Evolutionary conservation across 2,888 invertebrate species (phyloP).

Genomic region (Zonitis immaculata): DNA sequence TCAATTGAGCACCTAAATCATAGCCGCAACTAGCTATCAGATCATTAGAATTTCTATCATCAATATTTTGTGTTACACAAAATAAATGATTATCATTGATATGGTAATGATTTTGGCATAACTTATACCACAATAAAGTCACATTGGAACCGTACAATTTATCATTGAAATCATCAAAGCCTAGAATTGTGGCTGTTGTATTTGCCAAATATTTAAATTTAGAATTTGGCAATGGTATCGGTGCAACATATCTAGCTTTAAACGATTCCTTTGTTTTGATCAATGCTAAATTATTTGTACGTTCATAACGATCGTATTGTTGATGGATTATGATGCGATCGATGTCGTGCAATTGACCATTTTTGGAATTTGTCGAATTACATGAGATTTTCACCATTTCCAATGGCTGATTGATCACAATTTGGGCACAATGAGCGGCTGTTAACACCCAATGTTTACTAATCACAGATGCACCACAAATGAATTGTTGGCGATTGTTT

Average conservation of each 20-base stretch:
- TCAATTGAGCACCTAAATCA: slow-evolving; percentile 29
- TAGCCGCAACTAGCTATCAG: slow-evolving; percentile 24
- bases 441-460: slow-evolving; percentile 29
- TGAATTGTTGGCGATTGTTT: slow-evolving; percentile 14
- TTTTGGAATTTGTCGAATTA: slow-evolving; percentile 24
- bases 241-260: slow-evolving; percentile 19
- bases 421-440: slow-evolving; percentile 28
- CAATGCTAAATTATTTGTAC: slow-evolving; percentile 25
- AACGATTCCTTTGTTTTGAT: slow-evolving; percentile 26
- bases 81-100: slow-evolving; percentile 25
- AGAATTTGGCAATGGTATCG: slow-evolving; percentile 21
- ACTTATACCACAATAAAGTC: slow-evolving; percentile 22
- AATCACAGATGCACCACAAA: slow-evolving; percentile 27
- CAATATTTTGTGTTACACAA: slow-evolving; percentile 19
- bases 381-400: slow-evolving; percentile 25
- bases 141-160: slow-evolving; percentile 22
- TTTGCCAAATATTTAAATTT: slow-evolving; percentile 27
- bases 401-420: slow-evolving; percentile 19
- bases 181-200: slow-evolving; percentile 24
- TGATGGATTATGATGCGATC: slow-evolving; percentile 26
- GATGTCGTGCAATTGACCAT: slow-evolving; percentile 26
- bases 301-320: slow-evolving; percentile 21
- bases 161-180: slow-evolving; percentile 20
- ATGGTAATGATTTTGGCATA: slow-evolving; percentile 20
- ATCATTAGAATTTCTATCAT: background rate